Evolutionary conservation across 2,113 vertebrate species (phyloP), one percentile per base, ranked within the genome.

Genomic region (Petroica traversi): DNA sequence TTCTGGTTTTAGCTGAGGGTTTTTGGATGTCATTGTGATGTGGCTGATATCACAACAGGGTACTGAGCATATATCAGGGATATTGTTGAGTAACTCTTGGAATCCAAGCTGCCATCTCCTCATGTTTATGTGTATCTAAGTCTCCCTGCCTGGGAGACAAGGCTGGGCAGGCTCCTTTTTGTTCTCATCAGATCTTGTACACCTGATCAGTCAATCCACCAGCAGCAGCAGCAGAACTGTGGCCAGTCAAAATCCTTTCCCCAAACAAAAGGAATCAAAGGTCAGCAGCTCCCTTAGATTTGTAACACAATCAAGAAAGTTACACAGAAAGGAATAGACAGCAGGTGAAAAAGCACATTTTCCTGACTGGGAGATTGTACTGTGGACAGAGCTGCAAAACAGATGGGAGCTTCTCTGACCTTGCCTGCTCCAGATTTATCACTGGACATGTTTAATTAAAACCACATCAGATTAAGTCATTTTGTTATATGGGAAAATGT

Each of bases 361-460:
- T 43, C 16, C 40, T 84, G 59, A 46, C 48, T 67, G 59, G 22
- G 80, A 92, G 33, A 67, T 57, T 1, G 1, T 34, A 33, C 15
- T 18, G n/a, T 45, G 31, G 57, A 52, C 66, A 72, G 61, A 93
- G 20, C 33, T 54, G 66, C 7, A 64, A 94, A 97, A 89, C 73
- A 95, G 77, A 89, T 92, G 84, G 89, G 54, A 91, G 11, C 45
- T 72, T 67, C 58, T 68, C 28, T 68, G 84, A 81, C 84, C 81
- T 94, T 91, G 48, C 29, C 23, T 57, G 23, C 36, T 93, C 31
- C 41, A 58, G 43, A 85, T 57, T 78, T 87, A 79, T 94, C 74
- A 72, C 45, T 92, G 74, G 49, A 41, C 29, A 31, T 64, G 45
- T 93, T 95, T 95, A 94, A 95, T 97, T 97, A 89, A 92, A 95